phyloP scores from a whole-genome alignment of 2,113 vertebrate species.

The Cyanistes caeruleus region DNA sequence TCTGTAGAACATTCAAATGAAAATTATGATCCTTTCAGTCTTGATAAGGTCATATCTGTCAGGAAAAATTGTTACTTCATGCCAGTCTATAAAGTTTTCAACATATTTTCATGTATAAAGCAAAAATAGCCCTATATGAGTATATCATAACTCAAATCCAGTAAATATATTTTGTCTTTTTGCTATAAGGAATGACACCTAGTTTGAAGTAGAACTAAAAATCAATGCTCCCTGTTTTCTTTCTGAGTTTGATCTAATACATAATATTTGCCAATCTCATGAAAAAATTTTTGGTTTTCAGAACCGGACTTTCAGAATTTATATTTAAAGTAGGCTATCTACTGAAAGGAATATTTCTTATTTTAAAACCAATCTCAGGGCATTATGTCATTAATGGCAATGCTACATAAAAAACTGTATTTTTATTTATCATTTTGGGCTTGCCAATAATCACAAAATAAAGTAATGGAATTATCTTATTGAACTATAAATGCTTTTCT shows the following conservation, averaged over 20 bases:
- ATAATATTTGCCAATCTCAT: not conserved
- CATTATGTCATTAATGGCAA: not conserved
- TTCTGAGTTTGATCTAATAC: not conserved
- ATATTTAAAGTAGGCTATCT: not conserved
- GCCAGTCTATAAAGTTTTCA: not conserved
- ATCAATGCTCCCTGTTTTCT: not conserved
- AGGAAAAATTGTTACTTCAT: constrained; percentile 43
- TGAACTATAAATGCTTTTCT: not conserved
- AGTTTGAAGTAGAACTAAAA: constrained; percentile 23
- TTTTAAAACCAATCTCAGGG: not conserved
- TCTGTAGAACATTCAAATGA: constrained; percentile 39
- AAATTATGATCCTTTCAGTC: constrained; percentile 34
- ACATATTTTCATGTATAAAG: not conserved
- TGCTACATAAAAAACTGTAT: not conserved
- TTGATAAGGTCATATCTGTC: constrained; percentile 61
- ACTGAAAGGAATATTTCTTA: not conserved
- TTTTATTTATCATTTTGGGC: not conserved
- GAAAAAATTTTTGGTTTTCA: not conserved
- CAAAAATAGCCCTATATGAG: not conserved
- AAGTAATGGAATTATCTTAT: not conserved
- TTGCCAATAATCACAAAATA: not conserved
- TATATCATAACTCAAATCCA: not conserved
- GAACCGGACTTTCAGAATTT: not conserved
- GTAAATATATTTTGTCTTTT: constrained; percentile 36
- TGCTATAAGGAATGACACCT: not conserved